Conservation (phyloP, 2,888 invertebrate species). For the Phragmatobia fuliginosa region DNA sequence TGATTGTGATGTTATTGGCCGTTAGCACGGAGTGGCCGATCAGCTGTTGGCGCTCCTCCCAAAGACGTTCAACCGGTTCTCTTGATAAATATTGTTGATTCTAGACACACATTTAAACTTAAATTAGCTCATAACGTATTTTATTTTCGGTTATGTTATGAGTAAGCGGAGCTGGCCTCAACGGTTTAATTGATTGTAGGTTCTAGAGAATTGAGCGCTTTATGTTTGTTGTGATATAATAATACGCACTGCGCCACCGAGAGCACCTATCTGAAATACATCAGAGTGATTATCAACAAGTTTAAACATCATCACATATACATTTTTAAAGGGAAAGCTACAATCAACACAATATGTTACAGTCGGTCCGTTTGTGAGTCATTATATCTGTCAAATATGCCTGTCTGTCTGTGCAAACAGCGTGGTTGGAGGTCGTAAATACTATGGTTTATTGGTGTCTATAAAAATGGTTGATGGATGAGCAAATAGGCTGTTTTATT, state of each 20-base stretch:
- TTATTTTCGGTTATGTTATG: conserved; percentile 13
- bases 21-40: conserved; percentile 62
- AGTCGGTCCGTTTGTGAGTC: conserved; percentile 70
- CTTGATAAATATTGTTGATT: conserved; percentile 26
- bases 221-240: too few relatives aligned
- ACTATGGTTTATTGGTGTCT: conserved; percentile 65
- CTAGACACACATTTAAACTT: conserved; percentile 32
- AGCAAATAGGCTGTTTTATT: conserved; percentile 51
- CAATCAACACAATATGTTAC: conserved; percentile 55
- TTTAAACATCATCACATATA: conserved; percentile 4
- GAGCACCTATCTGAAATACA: neutral
- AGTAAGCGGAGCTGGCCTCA: conserved; percentile 4
- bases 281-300: neutral
- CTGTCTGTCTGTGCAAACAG: conserved; percentile 67
- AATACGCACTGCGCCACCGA: too few relatives aligned
- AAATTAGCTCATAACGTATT: conserved; percentile 45
- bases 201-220: neutral
- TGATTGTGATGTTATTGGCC: conserved; percentile 53
- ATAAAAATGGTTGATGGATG: conserved; percentile 66
- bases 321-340: conserved; percentile 54
- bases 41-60: conserved; percentile 62
- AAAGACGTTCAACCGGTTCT: conserved; percentile 34
- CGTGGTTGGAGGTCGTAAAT: conserved; percentile 59
- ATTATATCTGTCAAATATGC: conserved; percentile 56
- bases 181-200: neutral